A percentile compares a stretch with the other conserved stretches of the same genome.
These are phyloP conservation scores for Apolygus lucorum DNA, from an alignment of 1,140 invertebrate genomes.

Conservation along the genomic window DNA sequence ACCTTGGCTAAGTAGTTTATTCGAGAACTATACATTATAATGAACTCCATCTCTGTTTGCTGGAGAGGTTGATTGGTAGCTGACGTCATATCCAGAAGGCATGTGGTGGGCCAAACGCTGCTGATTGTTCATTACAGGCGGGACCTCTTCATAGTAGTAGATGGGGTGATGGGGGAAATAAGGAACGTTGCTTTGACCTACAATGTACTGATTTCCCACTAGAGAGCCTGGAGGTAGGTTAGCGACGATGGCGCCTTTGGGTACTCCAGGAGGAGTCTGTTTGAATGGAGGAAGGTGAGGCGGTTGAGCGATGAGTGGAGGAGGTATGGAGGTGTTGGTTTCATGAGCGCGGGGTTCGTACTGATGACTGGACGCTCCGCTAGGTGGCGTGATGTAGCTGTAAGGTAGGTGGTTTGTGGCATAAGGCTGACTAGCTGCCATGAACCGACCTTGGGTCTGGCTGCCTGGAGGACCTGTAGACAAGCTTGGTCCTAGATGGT, in stretches of 20 bases:
- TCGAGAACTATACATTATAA: slow-evolving; percentile 1
- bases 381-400: not conserved
- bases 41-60: not conserved
- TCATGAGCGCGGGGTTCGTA: not conserved
- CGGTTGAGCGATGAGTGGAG: not conserved
- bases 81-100: not conserved
- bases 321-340: not conserved
- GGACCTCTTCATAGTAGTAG: slow-evolving; percentile 5
- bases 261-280: not conserved
- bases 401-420: not conserved
- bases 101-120: not conserved
- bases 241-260: slow-evolving; percentile 3
- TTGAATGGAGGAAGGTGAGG: not conserved
- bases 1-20: not conserved
- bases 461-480: not conserved
- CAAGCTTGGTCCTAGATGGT: not conserved
- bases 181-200: not conserved
- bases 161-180: slow-evolving; percentile 5
- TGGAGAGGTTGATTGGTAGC: not conserved
- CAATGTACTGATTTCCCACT: not conserved
- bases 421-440: not conserved
- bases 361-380: not conserved
- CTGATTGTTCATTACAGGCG: not conserved
- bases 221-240: slow-evolving; percentile 1
- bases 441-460: not conserved